Evolutionary conservation across 2,797 vertebrate species (phyloP).

Genomic region (Onychomys arenicola): DNA sequence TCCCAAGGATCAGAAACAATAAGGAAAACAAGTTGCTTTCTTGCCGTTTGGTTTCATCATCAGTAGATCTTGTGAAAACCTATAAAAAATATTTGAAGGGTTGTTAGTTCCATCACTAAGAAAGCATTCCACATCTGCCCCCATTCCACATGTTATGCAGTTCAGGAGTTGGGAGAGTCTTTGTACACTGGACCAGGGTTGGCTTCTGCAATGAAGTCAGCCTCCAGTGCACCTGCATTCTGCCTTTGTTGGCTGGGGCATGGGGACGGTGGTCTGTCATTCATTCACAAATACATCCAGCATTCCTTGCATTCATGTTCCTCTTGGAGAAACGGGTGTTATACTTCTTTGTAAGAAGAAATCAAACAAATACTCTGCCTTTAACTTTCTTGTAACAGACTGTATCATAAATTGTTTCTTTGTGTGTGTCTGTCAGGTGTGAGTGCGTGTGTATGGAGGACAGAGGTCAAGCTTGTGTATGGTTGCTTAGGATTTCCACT

Average conservation of each 20-base stretch:
- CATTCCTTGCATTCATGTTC: background rate
- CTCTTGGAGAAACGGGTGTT: background rate
- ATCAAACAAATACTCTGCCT: background rate
- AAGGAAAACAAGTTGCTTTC: conserved; percentile 90
- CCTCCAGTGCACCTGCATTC: background rate
- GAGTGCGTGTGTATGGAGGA: background rate
- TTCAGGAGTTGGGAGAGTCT: background rate
- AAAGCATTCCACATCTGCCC: background rate
- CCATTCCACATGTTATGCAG: background rate
- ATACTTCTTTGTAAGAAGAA: background rate
- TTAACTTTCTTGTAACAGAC: background rate
- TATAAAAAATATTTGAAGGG: conserved; percentile 72
- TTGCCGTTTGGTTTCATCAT: conserved; percentile 38
- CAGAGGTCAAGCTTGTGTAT: background rate
- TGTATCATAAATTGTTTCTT: background rate
- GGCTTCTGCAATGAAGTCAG: background rate
- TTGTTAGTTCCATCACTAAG: conserved; percentile 46
- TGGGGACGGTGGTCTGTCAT: background rate
- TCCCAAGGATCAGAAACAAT: conserved; percentile 93
- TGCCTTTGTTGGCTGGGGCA: background rate
- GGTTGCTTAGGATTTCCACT: background rate
- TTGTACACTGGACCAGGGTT: background rate
- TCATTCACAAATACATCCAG: background rate
- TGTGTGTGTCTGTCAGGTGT: background rate
- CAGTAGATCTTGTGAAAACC: conserved; percentile 67